Conservation (phyloP, 2,888 invertebrate species). For the Cephus nigrinus region DNA sequence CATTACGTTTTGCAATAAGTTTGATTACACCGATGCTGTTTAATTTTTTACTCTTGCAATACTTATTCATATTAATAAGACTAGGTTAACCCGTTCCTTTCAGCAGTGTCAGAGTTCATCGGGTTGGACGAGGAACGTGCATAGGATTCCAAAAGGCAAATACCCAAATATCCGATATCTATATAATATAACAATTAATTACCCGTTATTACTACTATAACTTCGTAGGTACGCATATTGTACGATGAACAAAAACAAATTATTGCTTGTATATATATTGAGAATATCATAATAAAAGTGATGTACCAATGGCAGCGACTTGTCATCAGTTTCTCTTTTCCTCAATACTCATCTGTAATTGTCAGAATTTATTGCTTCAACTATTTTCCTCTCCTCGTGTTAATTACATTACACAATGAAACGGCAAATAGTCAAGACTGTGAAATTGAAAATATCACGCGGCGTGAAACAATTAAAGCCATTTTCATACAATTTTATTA, state of each 20-base stretch:
- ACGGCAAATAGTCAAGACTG: neutral
- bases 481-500: neutral
- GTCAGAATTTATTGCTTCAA: neutral
- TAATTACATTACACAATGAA: neutral
- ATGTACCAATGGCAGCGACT: slow-evolving; percentile 41
- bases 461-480: neutral
- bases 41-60: neutral
- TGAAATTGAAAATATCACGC: neutral
- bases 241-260: slow-evolving; percentile 32
- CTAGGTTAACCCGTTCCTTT: neutral
- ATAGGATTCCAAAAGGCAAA: slow-evolving; percentile 32
- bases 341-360: neutral
- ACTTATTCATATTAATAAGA: neutral
- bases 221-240: slow-evolving; percentile 36
- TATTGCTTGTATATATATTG: slow-evolving; percentile 62
- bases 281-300: slow-evolving; percentile 56
- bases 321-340: neutral
- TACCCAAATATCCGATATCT: slow-evolving; percentile 38
- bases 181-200: slow-evolving; percentile 29
- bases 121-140: slow-evolving; percentile 20
- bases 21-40: neutral
- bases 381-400: neutral
- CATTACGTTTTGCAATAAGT: neutral
- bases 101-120: slow-evolving; percentile 15
- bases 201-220: slow-evolving; percentile 36